Base-by-base conservation (phyloP, 1,140 invertebrate genomes). In the Charaxes varanes region DNA sequence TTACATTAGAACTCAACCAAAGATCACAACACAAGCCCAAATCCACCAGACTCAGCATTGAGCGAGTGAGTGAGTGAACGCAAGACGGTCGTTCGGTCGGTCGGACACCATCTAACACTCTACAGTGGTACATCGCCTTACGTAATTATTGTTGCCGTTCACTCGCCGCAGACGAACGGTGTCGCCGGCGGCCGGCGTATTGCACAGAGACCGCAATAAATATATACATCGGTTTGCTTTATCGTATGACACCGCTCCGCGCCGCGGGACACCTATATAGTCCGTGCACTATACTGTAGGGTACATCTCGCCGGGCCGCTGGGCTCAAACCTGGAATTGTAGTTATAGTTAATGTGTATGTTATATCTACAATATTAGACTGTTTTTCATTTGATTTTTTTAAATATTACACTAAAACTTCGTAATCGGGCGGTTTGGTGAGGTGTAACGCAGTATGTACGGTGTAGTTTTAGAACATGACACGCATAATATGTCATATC, bases 261-360 rank as follows among this genome's bases (percentile, higher is more conserved):
- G 22, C 18, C 37, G 40, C 19, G 37, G 45, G 6, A 2, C 1
- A 1, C n/a, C 7, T 6, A 36, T 26, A 26, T 36, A 36, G 34
- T 26, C 22, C 22, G 13, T 17, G 34, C 22, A 26, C 34, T 36
- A 36, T 26, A 18, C 38, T 48, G 53, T 36, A 34, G 48, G 40
- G 67, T 66, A 68, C 3, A 70, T 63, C 35, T 74, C 67, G 68
- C 62, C 68, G 67, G 66, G 53, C 44, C 62, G 55, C 55, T 67
- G 61, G 23, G 59, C 53, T 50, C 56, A 44, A 24, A 69, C 72
- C 72, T 77, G 61, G 0, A 36, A 55, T 28, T n/a, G n/a, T n/a
- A n/a, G n/a, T n/a, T n/a, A n/a, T n/a, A n/a, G n/a, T n/a, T n/a
- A n/a, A n/a, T n/a, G n/a, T n/a, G n/a, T n/a, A n/a, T n/a, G n/a